Conservation (phyloP, 2,113 vertebrate genomes). For the Eulemur rufifrons region DNA sequence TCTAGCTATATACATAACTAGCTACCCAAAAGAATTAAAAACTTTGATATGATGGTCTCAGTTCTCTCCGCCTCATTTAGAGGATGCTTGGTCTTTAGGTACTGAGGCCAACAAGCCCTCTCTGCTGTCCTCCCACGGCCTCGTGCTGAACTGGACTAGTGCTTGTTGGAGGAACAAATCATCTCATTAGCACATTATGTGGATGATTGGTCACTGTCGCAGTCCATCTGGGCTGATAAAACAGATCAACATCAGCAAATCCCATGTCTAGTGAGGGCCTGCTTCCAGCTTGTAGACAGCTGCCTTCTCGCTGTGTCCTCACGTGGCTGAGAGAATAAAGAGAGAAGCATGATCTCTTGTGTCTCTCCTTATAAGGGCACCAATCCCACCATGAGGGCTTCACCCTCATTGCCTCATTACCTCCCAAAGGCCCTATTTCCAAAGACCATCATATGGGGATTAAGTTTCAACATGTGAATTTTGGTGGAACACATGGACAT, state of each 20-base stretch:
- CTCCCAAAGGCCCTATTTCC: not conserved
- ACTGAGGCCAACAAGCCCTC: not conserved
- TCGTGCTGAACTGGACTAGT: not conserved
- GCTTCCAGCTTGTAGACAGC: not conserved
- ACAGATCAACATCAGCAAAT: not conserved
- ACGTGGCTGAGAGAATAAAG: not conserved
- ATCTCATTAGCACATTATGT: constrained; percentile 1
- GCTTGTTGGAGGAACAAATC: not conserved
- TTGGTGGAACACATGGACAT: not conserved
- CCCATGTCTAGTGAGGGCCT: not conserved
- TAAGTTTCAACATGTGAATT: not conserved
- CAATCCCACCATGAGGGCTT: not conserved
- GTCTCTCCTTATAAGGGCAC: not conserved
- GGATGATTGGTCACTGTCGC: not conserved
- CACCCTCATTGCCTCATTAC: not conserved
- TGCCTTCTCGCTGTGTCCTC: not conserved
- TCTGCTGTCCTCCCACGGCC: not conserved
- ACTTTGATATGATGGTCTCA: not conserved
- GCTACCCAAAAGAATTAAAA: not conserved
- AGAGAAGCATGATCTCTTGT: not conserved
- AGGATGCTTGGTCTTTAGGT: not conserved
- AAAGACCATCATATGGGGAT: not conserved
- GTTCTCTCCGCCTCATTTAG: not conserved
- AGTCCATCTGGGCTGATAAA: not conserved
- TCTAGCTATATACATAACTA: not conserved